phyloP scores from a whole-genome alignment of 2,797 vertebrate genomes.

The Gymnothorax reevesii region DNA sequence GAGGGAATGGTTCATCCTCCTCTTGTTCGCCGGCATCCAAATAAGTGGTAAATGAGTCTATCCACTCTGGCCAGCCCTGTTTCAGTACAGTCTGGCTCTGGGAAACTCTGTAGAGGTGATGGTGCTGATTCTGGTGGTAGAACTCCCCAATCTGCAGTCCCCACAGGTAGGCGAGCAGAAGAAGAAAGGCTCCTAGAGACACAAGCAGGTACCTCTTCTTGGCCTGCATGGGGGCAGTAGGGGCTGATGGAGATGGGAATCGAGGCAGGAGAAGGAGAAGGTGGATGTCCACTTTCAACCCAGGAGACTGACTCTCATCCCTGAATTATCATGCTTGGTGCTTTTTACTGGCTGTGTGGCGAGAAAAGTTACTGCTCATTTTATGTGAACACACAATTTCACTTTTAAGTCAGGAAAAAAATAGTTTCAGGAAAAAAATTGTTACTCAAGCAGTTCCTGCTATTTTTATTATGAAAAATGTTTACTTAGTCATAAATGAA shows the following conservation, averaged over 20 bases:
- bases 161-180: slow-evolving; percentile 79
- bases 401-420: no score
- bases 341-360: slow-evolving; percentile 5
- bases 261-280: slow-evolving; percentile 35
- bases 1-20: slow-evolving; percentile 72
- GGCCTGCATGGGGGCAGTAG: slow-evolving; percentile 83
- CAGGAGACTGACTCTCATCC: slow-evolving; percentile 48
- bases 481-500: no score
- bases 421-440: no score
- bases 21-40: slow-evolving; percentile 76
- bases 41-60: slow-evolving; percentile 66
- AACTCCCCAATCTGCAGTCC: slow-evolving; percentile 75
- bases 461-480: no score
- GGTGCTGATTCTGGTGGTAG: slow-evolving; percentile 54
- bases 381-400: neutral
- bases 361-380: slow-evolving; percentile 22
- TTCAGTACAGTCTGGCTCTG: slow-evolving; percentile 46
- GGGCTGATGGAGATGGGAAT: slow-evolving; percentile 50
- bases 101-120: slow-evolving; percentile 52
- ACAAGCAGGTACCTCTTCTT: slow-evolving; percentile 85
- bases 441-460: no score
- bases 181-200: slow-evolving; percentile 79
- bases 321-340: slow-evolving; percentile 43
- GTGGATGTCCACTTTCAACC: slow-evolving; percentile 47
- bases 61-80: slow-evolving; percentile 63